Evolutionary conservation across 1,140 invertebrate species (phyloP).

Genomic region (Diabrotica virgifera): DNA sequence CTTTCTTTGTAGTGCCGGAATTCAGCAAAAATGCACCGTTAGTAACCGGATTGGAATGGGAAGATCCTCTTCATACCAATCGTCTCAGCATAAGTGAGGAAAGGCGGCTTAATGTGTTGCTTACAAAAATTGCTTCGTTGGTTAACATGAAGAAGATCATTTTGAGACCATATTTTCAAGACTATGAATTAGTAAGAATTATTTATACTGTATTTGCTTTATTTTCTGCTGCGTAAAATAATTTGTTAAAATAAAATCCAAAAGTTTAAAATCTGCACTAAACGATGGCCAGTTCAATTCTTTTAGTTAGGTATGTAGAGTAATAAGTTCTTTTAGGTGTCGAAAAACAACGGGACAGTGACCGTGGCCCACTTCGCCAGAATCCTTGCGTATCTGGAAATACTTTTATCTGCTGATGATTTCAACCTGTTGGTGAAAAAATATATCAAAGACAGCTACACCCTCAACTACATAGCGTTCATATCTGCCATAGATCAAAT

Average conservation of each 20-base stretch:
- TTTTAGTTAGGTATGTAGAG: conserved; percentile 2
- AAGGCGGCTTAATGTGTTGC: conserved; percentile 59
- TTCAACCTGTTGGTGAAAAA: conserved; percentile 65
- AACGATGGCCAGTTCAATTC: neutral
- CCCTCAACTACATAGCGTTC: conserved; percentile 70
- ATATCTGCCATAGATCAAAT: conserved; percentile 55
- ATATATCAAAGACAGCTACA: conserved; percentile 67
- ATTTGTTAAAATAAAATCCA: too few relatives aligned
- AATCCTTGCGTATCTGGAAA: conserved; percentile 63
- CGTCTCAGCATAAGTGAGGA: conserved; percentile 59
- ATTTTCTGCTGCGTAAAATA: too few relatives aligned
- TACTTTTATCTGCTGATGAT: conserved; percentile 62
- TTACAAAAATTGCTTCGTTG: conserved; percentile 63
- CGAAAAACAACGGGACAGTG: conserved; percentile 66
- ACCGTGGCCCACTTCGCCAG: conserved; percentile 68
- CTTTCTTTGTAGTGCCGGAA: conserved; percentile 47
- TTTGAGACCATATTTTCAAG: conserved; percentile 69
- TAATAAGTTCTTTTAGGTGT: conserved; percentile 51
- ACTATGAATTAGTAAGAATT: conserved; percentile 63
- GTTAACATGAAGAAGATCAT: conserved; percentile 56
- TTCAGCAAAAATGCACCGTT: conserved; percentile 51
- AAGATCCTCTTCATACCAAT: conserved; percentile 60
- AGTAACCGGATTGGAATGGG: conserved; percentile 59
- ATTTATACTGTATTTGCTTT: neutral
- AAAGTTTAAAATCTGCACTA: too few relatives aligned